Base-by-base conservation (phyloP, 2,888 invertebrate species). In the Synanthedon tipuliformis region DNA sequence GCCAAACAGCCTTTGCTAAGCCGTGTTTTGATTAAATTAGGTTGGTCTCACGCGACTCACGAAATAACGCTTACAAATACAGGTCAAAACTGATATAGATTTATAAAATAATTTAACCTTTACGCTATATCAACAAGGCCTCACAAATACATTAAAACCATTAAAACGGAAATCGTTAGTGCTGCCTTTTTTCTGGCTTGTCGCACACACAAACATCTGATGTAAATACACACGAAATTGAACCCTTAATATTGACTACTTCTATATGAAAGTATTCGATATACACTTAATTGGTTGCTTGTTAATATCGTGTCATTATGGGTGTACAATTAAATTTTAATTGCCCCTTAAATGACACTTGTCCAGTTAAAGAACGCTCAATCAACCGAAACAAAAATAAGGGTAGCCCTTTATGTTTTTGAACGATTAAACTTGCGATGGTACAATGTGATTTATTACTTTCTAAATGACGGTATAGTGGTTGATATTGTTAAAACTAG, bases 11-110 rank as follows among this genome's bases (percentile, higher is more conserved):
- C 75, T 77, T 76, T 78, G 78, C 72, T 76, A 78, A 75, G 73
- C 73, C 78, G 71, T 82, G 81, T 81, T 83, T 81, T 81, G 80
- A 82, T 84, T 81, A 81, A 84, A 84, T 83, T 82, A 82, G 80
- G 78, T 76, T 66, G 68, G 71, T 69, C 56, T 68, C 84, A 85
- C 83, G 84, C 84, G 75, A 84, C 74, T 69, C 77, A 79, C 81
- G 77, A 76, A 79, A 73, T 73, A 67, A 67, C 58, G 65, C 61
- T 59, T 54, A 63, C 64, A 68, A 65, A 81, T 73, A 71, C 71
- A 74, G 79, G 79, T 79, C 81, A 78, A 66, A 68, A 73, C 66
- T 67, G 71, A 56, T 56, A 58, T 58, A 52, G 56, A 56, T 53
- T 58, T 54, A 56, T 56, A 57, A 56, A 58, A 56, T 56, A 56